Conservation (phyloP, 2,113 vertebrate genomes). For the Nicator chloris region DNA sequence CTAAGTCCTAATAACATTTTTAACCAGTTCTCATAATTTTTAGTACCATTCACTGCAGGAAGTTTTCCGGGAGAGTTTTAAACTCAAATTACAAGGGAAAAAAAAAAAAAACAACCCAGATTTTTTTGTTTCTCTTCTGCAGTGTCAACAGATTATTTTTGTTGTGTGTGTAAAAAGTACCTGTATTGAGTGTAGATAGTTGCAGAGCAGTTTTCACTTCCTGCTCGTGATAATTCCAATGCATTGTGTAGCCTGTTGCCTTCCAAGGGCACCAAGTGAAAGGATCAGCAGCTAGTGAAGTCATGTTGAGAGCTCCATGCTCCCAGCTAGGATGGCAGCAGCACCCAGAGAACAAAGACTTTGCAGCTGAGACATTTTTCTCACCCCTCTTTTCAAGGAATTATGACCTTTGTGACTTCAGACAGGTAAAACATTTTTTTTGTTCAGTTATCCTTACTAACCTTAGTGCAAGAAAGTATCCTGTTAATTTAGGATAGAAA, state of each 20-base stretch:
- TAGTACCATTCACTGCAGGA: not conserved
- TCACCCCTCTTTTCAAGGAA: not conserved
- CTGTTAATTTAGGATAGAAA: not conserved
- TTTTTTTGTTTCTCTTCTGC: not conserved
- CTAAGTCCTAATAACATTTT: not conserved
- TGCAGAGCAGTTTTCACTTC: not conserved
- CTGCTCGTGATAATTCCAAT: not conserved
- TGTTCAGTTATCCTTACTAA: not conserved
- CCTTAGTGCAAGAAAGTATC: not conserved
- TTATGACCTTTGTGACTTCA: constrained; percentile 13
- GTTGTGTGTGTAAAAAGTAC: not conserved
- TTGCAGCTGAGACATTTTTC: not conserved
- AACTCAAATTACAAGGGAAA: not conserved
- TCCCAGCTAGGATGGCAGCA: constrained; percentile 5
- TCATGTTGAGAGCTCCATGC: constrained; percentile 50
- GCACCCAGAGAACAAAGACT: not conserved
- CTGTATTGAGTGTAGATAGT: not conserved
- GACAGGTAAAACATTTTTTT: constrained; percentile 61
- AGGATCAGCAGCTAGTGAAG: constrained; percentile 71
- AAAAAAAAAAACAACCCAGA: accelerated
- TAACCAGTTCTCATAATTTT: not conserved
- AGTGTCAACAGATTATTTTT: not conserved
- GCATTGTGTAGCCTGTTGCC: constrained; percentile 59
- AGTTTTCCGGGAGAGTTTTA: not conserved
- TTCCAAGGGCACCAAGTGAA: constrained; percentile 73